phyloP scores from a whole-genome alignment of 1,140 invertebrate species.

The Drosophila yakuba region DNA sequence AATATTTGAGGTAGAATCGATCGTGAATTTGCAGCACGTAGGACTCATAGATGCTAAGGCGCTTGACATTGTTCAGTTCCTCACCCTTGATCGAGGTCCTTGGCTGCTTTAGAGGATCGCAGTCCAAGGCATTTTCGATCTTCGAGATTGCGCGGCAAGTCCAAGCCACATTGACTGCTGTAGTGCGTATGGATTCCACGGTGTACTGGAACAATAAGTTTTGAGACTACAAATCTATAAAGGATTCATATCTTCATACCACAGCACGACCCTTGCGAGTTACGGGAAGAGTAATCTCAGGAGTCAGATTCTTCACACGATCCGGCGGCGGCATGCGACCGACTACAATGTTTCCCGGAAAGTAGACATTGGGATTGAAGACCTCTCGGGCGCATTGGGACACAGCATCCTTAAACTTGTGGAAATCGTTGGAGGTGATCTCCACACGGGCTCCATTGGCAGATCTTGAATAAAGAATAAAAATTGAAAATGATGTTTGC shows the following conservation, averaged over 20 bases:
- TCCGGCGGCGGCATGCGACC: conserved; percentile 88
- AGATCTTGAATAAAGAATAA: conserved; percentile 31
- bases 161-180: conserved; percentile 91
- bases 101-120: conserved; percentile 88
- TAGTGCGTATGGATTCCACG: conserved; percentile 87
- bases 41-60: conserved; percentile 94
- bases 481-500: background rate
- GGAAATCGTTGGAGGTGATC: conserved; percentile 66
- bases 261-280: conserved; percentile 57
- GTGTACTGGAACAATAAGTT: conserved; percentile 85
- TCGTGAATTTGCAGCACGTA: conserved; percentile 95
- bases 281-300: conserved; percentile 87
- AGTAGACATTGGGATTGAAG: conserved; percentile 85
- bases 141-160: conserved; percentile 91
- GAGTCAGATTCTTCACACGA: conserved; percentile 86
- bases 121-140: conserved; percentile 78
- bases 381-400: conserved; percentile 35
- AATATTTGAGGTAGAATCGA: conserved; percentile 88
- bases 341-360: conserved; percentile 89
- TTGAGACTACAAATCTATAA: background rate
- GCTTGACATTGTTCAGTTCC: conserved; percentile 90
- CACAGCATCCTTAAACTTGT: conserved; percentile 68
- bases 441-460: conserved; percentile 64
- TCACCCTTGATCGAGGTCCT: conserved; percentile 90
- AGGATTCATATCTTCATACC: conserved; percentile 24